A percentile compares a stretch with the other conserved stretches of the same genome.
Evolutionary conservation across 2,888 invertebrate species (phyloP).

Genomic region (Anoplius nigerrimus): DNA sequence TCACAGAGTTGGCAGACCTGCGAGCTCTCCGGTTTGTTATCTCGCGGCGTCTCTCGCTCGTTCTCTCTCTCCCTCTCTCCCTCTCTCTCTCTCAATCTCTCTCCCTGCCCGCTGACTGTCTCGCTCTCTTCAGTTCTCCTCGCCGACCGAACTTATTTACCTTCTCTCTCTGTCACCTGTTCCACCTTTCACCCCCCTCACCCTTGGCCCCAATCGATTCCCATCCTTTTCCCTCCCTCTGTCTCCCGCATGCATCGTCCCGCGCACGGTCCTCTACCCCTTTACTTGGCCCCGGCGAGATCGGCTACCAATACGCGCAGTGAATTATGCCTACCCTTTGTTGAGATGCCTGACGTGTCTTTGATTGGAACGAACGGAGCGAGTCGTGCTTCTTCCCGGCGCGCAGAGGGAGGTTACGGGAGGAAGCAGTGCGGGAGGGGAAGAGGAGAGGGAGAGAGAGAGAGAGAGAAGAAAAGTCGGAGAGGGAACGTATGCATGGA

Average conservation of each 20-base stretch:
- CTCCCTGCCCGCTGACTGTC: not conserved
- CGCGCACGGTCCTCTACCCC: conserved; percentile 8
- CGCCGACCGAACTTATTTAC: not conserved
- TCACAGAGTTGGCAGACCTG: conserved; percentile 59
- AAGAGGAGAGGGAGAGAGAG: conserved; percentile 18
- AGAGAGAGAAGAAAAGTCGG: conserved; percentile 12
- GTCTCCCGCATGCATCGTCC: not conserved
- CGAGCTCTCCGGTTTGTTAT: conserved; percentile 56
- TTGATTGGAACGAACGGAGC: conserved; percentile 51
- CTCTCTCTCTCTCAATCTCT: not conserved
- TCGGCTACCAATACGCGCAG: conserved; percentile 56
- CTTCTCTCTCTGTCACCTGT: not conserved
- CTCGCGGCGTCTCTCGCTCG: conserved; percentile 26
- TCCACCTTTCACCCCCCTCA: too few species aligned
- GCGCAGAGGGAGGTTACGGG: too few species aligned
- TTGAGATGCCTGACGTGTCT: conserved; percentile 57
- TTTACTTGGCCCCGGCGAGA: conserved; percentile 31
- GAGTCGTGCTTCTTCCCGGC: conserved; percentile 18
- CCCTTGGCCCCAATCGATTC: not conserved
- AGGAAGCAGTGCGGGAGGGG: too few species aligned
- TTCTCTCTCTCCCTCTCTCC: conserved; percentile 25
- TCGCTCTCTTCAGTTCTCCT: conserved; percentile 3
- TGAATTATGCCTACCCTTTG: conserved; percentile 57
- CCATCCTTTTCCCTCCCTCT: not conserved
- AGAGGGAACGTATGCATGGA: too few species aligned